Evolutionary conservation across 2,113 vertebrate genomes (phyloP).

Genomic region (Xiphophorus couchianus): DNA sequence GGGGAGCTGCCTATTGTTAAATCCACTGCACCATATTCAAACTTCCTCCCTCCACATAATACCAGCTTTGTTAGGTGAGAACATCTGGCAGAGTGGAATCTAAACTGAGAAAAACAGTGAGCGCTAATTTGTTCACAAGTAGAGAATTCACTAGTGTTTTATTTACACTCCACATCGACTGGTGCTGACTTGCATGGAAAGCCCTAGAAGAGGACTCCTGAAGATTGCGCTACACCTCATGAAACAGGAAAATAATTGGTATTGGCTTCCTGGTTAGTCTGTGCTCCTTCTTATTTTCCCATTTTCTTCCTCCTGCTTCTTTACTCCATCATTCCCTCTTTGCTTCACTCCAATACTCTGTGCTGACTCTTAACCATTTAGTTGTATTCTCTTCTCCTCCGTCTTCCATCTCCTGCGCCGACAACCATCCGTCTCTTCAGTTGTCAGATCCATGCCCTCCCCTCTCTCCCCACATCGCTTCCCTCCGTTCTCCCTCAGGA

Average conservation of each 20-base stretch:
- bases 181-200: slow-evolving; percentile 4
- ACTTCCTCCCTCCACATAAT: neutral
- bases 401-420: slow-evolving; percentile 14
- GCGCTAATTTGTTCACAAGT: slow-evolving; percentile 17
- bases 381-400: slow-evolving; percentile 23
- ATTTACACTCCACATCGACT: slow-evolving; percentile 18
- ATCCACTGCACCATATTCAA: neutral
- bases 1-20: neutral
- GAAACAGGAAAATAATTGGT: slow-evolving; percentile 38
- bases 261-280: slow-evolving; percentile 52
- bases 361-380: slow-evolving; percentile 7
- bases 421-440: slow-evolving; percentile 32
- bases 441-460: slow-evolving; percentile 43
- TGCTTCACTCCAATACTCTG: slow-evolving; percentile 21
- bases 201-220: slow-evolving; percentile 12
- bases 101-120: neutral
- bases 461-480: slow-evolving; percentile 46
- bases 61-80: neutral
- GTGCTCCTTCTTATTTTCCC: slow-evolving; percentile 31
- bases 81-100: neutral
- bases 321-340: neutral
- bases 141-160: slow-evolving; percentile 9
- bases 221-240: slow-evolving; percentile 20
- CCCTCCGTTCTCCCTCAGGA: slow-evolving; percentile 54
- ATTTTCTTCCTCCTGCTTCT: slow-evolving; percentile 4